Conservation (phyloP, 2,888 invertebrate species). For the Calameuta pallipes region DNA sequence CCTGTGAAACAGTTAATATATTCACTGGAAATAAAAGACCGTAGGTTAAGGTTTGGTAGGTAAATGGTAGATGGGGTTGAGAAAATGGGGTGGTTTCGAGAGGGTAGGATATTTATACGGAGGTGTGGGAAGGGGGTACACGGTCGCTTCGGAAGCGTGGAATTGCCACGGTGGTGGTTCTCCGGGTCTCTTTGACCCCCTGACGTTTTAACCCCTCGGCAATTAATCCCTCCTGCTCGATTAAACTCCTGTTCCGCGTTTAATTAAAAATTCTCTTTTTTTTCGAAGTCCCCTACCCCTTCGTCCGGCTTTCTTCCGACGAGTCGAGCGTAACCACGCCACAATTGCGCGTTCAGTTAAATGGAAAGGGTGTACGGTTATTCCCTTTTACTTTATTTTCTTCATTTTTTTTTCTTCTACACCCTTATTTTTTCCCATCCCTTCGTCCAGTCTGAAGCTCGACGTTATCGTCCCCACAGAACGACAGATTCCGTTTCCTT, state of each 20-base stretch:
- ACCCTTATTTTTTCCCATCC: too few relatives aligned
- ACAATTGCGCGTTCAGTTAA: neutral
- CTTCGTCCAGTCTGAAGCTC: too few relatives aligned
- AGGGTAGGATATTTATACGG: slow-evolving; percentile 3
- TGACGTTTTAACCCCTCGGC: slow-evolving; percentile 45
- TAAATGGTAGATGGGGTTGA: slow-evolving; percentile 1
- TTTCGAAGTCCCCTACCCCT: neutral
- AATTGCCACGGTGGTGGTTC: slow-evolving; percentile 17
- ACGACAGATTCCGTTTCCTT: too few relatives aligned
- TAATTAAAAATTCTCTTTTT: slow-evolving; percentile 58
- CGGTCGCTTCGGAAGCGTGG: neutral
- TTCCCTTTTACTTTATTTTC: too few relatives aligned
- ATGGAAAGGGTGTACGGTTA: too few relatives aligned
- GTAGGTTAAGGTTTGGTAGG: slow-evolving; percentile 13
- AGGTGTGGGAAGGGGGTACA: neutral
- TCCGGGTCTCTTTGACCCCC: slow-evolving; percentile 34
- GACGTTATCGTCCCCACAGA: too few relatives aligned
- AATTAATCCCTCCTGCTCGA: slow-evolving; percentile 59
- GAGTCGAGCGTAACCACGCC: neutral
- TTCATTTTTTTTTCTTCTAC: too few relatives aligned
- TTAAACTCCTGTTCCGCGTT: slow-evolving; percentile 58
- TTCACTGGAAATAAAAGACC: slow-evolving; percentile 43
- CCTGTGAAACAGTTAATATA: slow-evolving; percentile 41
- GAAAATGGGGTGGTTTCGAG: neutral
- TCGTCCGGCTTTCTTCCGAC: neutral